These are phyloP conservation scores for Meiosimyza platycephala DNA, from an alignment of 2,888 invertebrate genomes.

Conservation along the genomic window DNA sequence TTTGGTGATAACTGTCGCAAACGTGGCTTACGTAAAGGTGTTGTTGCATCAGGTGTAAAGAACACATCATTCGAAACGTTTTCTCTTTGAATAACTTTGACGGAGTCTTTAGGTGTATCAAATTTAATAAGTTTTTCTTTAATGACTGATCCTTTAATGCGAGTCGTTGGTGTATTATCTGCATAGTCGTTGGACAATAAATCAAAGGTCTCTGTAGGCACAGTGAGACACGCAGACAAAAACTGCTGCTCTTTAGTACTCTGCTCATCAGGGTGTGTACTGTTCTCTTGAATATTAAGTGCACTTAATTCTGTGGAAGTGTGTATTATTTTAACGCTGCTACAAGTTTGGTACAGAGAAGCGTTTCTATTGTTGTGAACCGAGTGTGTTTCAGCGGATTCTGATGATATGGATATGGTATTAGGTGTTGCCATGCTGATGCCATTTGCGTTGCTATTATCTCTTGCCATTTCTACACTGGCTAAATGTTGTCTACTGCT, in stretches of 20 bases:
- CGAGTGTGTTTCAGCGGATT: constrained; percentile 13
- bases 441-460: constrained; percentile 28
- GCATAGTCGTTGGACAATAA: not conserved
- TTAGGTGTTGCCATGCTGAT: constrained; percentile 33
- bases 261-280: not conserved
- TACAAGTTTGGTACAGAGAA: constrained; percentile 62
- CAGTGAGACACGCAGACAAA: not conserved
- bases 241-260: not conserved
- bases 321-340: constrained; percentile 61
- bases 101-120: constrained; percentile 57
- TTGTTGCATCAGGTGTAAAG: constrained; percentile 53
- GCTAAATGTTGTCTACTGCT: constrained; percentile 42
- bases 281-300: constrained; percentile 40
- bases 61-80: constrained; percentile 43
- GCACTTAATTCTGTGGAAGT: constrained; percentile 53
- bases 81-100: constrained; percentile 32
- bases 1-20: not conserved
- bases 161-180: constrained; percentile 56
- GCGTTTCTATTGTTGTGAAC: constrained; percentile 35
- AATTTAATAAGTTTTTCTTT: constrained; percentile 62
- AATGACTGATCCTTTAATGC: constrained; percentile 54
- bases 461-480: constrained; percentile 18
- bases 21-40: constrained; percentile 37
- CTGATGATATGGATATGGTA: constrained; percentile 23
- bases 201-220: not conserved